Evolutionary conservation across 2,888 invertebrate genomes (phyloP).

Genomic region (Caenorhabditis uteleia): DNA sequence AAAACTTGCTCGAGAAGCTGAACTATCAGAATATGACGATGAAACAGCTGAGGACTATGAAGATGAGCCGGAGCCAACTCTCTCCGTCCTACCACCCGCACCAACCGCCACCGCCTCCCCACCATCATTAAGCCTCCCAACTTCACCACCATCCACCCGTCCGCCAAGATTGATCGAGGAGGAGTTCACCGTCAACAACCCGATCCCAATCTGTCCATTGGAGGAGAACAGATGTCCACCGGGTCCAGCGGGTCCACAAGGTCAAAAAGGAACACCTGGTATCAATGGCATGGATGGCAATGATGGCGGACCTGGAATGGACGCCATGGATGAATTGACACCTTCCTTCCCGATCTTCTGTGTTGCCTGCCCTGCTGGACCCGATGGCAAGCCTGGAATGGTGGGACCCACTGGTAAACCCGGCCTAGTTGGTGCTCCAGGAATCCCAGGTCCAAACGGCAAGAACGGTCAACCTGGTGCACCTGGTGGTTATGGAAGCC

Average conservation of each 20-base stretch:
- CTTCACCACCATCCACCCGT: too few relatives aligned
- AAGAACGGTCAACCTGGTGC: slow-evolving; percentile 35
- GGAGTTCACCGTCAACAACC: not conserved
- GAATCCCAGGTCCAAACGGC: slow-evolving; percentile 29
- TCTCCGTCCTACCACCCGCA: not conserved
- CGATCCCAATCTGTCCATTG: slow-evolving; percentile 14
- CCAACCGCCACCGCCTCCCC: not conserved
- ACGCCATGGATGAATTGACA: slow-evolving; percentile 32
- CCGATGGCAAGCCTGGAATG: slow-evolving; percentile 29
- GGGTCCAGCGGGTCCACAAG: slow-evolving; percentile 32
- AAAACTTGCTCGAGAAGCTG: slow-evolving; percentile 11
- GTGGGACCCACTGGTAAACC: slow-evolving; percentile 18
- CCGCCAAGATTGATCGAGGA: too few relatives aligned
- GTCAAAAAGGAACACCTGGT: slow-evolving; percentile 11
- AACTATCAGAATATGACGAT: not conserved
- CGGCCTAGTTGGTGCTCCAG: slow-evolving; percentile 19
- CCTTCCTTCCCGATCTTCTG: slow-evolving; percentile 20
- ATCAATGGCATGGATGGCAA: slow-evolving; percentile 27
- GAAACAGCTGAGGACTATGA: slow-evolving; percentile 10
- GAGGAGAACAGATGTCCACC: slow-evolving; percentile 28
- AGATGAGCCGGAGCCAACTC: slow-evolving; percentile 11
- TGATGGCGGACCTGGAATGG: slow-evolving; percentile 17
- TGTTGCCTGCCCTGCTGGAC: slow-evolving; percentile 25
- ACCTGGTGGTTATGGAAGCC: slow-evolving; percentile 24
- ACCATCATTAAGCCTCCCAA: too few relatives aligned